A percentile compares a stretch with the other conserved stretches of the same genome.
phyloP scores from a whole-genome alignment of 2,113 vertebrate species.

The Cyphomyrus plagiostoma region DNA sequence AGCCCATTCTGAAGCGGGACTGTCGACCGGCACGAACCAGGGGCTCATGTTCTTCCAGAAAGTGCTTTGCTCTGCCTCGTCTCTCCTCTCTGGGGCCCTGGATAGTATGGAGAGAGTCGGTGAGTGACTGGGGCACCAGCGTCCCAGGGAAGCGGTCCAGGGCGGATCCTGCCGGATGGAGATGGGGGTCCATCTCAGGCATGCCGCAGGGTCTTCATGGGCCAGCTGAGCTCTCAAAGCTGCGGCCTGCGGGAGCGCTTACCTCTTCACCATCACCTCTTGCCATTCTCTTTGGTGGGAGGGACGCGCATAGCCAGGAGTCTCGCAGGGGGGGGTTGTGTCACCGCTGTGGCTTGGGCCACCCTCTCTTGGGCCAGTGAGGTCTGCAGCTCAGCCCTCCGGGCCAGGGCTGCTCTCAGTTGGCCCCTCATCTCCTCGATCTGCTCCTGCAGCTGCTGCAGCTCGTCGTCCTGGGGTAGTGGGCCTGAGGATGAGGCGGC shows the following conservation, averaged over 20 bases:
- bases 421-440: conserved; percentile 65
- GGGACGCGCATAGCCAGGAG: conserved; percentile 35
- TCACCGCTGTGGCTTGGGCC: conserved; percentile 9
- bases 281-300: conserved; percentile 40
- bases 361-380: conserved; percentile 43
- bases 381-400: conserved; percentile 69
- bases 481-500: background rate
- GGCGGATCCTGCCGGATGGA: background rate
- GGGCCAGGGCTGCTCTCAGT: conserved; percentile 60
- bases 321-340: conserved; percentile 25
- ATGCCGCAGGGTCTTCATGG: background rate
- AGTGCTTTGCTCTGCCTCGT: background rate
- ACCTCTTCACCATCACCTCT: conserved; percentile 53
- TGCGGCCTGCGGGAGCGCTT: background rate
- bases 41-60: background rate
- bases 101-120: background rate
- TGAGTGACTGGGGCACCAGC: background rate
- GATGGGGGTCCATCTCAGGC: background rate
- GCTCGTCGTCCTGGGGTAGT: conserved; percentile 44
- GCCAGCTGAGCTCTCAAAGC: background rate
- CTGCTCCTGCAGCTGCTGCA: conserved; percentile 65
- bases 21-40: background rate
- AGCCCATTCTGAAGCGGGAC: background rate
- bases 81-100: background rate
- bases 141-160: background rate